Evolutionary conservation across 2,113 vertebrate species (phyloP).

Genomic region (Spheniscus mendiculus): DNA sequence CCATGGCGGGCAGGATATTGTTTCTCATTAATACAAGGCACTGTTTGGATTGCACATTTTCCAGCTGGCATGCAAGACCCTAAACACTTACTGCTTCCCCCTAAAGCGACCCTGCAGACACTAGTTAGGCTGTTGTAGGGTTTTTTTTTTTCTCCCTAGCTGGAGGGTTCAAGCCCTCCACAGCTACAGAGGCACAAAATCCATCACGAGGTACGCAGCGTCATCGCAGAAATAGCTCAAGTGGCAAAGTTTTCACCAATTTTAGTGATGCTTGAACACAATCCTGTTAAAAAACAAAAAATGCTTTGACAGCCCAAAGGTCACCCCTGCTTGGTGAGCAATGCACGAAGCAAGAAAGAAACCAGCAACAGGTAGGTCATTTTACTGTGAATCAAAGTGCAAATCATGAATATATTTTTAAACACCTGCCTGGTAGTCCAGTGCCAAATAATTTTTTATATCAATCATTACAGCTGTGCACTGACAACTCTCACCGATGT

Average conservation of each 20-base stretch:
- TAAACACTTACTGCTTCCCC: neutral
- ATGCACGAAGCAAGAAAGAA: neutral
- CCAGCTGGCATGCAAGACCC: neutral
- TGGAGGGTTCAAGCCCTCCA: neutral
- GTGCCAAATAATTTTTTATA: neutral
- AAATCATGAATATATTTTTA: neutral
- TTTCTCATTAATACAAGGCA: neutral
- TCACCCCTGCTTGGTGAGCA: neutral
- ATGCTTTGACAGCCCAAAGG: neutral
- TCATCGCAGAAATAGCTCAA: neutral
- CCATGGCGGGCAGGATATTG: accelerated
- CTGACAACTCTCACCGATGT: neutral
- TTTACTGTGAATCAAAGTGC: neutral
- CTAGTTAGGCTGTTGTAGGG: accelerated
- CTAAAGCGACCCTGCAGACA: neutral
- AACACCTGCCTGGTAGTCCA: neutral
- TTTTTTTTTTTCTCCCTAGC: neutral
- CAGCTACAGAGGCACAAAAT: neutral
- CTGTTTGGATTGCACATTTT: neutral
- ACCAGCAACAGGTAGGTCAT: neutral
- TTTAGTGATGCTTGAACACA: neutral
- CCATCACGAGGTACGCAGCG: accelerated
- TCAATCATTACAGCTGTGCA: neutral
- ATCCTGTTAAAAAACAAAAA: neutral
- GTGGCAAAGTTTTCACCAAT: neutral